These are phyloP conservation scores for Ceyx margarethae DNA, from an alignment of 2,113 vertebrate species.

Conservation along the genomic window DNA sequence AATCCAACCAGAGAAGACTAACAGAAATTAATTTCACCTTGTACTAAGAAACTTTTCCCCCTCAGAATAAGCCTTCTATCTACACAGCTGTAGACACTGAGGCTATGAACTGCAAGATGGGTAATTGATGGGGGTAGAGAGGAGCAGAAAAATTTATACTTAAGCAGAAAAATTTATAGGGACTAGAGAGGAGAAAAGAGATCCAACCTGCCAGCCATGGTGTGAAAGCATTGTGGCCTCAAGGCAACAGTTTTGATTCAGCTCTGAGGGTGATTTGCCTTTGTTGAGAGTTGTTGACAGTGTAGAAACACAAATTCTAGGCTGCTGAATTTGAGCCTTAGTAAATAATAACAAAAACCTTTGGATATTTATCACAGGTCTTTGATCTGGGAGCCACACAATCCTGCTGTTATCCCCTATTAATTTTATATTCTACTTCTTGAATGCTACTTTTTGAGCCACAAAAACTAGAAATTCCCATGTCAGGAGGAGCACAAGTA, in stretches of 20 bases:
- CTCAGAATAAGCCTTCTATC: neutral
- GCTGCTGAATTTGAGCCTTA: constrained; percentile 3
- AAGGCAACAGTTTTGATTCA: neutral
- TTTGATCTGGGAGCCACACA: neutral
- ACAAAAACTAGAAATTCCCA: neutral
- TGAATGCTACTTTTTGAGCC: neutral
- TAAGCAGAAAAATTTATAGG: neutral
- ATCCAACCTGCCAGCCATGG: neutral
- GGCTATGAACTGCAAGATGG: neutral
- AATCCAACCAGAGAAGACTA: neutral
- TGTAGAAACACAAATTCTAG: neutral
- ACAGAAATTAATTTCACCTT: neutral
- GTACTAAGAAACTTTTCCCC: neutral
- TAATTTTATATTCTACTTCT: neutral
- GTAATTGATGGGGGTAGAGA: neutral
- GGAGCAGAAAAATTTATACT: neutral
- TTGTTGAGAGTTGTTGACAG: neutral
- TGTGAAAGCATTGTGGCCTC: neutral
- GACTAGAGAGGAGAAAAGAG: neutral
- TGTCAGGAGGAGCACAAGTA: neutral
- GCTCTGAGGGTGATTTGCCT: neutral
- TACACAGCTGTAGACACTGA: neutral
- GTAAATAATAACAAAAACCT: neutral
- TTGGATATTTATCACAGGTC: neutral
- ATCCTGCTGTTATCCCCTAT: neutral